Conservation (phyloP, 2,888 invertebrate genomes). For the Eucera pruinosa region DNA sequence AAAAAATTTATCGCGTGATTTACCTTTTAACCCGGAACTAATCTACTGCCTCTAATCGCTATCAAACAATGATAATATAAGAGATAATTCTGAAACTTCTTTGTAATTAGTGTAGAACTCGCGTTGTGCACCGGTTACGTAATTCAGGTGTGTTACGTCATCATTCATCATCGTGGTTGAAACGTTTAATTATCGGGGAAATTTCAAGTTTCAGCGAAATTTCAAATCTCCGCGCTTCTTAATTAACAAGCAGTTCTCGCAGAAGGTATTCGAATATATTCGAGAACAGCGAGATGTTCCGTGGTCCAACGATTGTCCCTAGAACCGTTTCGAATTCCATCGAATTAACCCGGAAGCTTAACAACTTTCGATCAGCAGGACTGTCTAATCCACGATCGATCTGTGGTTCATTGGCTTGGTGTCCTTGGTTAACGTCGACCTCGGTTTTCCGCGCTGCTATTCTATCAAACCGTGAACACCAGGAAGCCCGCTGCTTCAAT, state of each 20-base stretch:
- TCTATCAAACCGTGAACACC: slow-evolving; percentile 21
- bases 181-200: not conserved
- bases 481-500: slow-evolving; percentile 25
- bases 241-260: slow-evolving; percentile 10
- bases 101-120: too few relatives aligned
- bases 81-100: too few relatives aligned
- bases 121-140: too few relatives aligned
- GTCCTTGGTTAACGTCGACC: slow-evolving; percentile 24
- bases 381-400: slow-evolving; percentile 31
- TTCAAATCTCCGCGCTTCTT: not conserved
- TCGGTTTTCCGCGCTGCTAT: slow-evolving; percentile 14
- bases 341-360: slow-evolving; percentile 19
- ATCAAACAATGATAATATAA: not conserved
- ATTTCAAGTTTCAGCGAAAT: slow-evolving; percentile 13
- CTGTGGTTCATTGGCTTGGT: slow-evolving; percentile 22
- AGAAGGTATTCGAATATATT: not conserved
- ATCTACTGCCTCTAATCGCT: not conserved
- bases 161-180: not conserved
- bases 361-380: slow-evolving; percentile 33
- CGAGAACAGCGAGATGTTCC: slow-evolving; percentile 1
- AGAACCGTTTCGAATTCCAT: slow-evolving; percentile 1
- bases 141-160: too few relatives aligned
- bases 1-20: not conserved
- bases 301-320: not conserved
- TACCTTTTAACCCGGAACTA: not conserved